Evolutionary conservation across 1,140 invertebrate species (phyloP), one percentile per base, ranked within the genome.

Genomic region (Whitmania pigra): DNA sequence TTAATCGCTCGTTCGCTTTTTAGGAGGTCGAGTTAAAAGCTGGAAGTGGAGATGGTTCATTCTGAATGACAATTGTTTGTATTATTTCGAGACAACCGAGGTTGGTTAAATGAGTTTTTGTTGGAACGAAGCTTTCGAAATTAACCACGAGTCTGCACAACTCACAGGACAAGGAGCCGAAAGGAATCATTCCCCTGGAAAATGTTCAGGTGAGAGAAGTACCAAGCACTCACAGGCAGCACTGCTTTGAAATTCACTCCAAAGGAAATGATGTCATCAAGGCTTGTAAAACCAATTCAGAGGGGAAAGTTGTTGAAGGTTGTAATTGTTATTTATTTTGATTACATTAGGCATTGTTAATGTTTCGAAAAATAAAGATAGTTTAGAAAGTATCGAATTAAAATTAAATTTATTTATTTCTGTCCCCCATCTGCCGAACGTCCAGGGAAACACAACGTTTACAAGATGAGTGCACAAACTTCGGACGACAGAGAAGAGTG

Each of bases 1-100:
- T 63, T 63, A 25, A 25, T 63, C 22, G 57, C 9, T 25, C 22
- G 29, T 20, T n/a, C 22, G 6, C 20, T n/a, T 20, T 63, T 1
- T 75, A 84, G 88, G 90, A 78, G 89, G 89, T 75, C 83, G 92
- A 76, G 97, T 97, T 83, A 97, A 96, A 83, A 94, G 90, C 77
- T 99, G 95, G 95, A 98, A 98, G 82, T 87, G 94, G 78, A 87
- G 96, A 75, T 98, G 96, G 96, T 99, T 99, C 82, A 97, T 99
- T 78, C 85, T 99, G 66, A 98, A 97, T 83, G 95, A 98, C 82
- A 97, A 97, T 84, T 98, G 96, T 85, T 85, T 99, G 43, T 99
- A 98, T 82, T 99, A 99, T 84, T 98, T 99, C 84, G 94, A 98
- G 85, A 97, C 94, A 81, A 97, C 94, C 71, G 97, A 93, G 57